phyloP scores from a whole-genome alignment of 2,888 invertebrate genomes.

The Choreutis nemorana region DNA sequence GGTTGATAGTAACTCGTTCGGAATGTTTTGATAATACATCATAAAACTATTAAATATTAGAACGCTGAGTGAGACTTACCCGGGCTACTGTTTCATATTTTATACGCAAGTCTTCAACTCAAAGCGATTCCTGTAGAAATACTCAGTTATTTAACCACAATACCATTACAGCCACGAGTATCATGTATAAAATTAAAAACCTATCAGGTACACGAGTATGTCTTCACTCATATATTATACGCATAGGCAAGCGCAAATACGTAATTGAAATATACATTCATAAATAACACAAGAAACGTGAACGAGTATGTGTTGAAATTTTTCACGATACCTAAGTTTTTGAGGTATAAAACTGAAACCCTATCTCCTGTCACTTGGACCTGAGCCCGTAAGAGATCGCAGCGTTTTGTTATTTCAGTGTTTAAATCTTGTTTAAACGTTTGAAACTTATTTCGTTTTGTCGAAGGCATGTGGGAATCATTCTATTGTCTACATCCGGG shows the following conservation, averaged over 20 bases:
- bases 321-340: too few species aligned
- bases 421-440: conserved; percentile 55
- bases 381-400: conserved; percentile 36
- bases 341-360: conserved; percentile 3
- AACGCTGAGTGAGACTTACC: conserved; percentile 66
- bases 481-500: conserved; percentile 61
- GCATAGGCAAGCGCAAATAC: too few species aligned
- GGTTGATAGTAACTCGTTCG: conserved; percentile 51
- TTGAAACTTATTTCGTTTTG: conserved; percentile 59
- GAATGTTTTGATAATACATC: conserved; percentile 69
- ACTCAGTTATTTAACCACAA: too few species aligned
- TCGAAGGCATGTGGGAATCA: conserved; percentile 64
- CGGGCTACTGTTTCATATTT: conserved; percentile 49
- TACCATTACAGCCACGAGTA: too few species aligned
- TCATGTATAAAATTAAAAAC: too few species aligned
- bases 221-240: too few species aligned
- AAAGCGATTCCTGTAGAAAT: too few species aligned
- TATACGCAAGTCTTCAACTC: too few species aligned
- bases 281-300: too few species aligned
- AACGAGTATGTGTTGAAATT: too few species aligned
- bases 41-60: conserved; percentile 68
- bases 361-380: conserved; percentile 23
- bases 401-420: conserved; percentile 63
- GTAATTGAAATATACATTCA: too few species aligned
- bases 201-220: too few species aligned